These are phyloP conservation scores for Siderastrea siderea DNA, from an alignment of 92 coral and sea anemone genomes.

Conservation along the genomic window DNA sequence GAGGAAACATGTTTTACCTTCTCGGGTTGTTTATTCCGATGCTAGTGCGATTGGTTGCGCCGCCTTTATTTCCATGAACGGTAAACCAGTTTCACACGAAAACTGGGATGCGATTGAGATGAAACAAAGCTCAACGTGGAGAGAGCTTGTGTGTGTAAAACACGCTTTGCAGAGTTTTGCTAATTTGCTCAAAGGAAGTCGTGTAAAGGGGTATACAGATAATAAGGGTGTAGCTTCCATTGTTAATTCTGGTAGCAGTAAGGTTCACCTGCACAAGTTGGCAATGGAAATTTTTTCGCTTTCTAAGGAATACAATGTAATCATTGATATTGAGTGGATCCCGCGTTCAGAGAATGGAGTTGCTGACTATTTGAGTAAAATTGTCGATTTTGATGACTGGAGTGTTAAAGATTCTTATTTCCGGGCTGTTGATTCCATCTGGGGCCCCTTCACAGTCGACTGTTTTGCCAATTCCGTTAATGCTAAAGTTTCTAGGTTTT, in stretches of 20 bases:
- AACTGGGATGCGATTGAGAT: no score
- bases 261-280: slow-evolving; percentile 1
- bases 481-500: no score
- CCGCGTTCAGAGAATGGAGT: slow-evolving; percentile 53
- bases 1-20: no score
- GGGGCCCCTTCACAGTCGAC: slow-evolving; percentile 65
- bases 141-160: slow-evolving; percentile 67
- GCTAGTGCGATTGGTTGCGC: no score
- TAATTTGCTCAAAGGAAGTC: slow-evolving; percentile 44
- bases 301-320: no score
- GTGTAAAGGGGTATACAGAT: no score
- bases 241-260: no score
- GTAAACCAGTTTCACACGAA: no score
- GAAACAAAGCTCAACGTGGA: background rate
- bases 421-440: slow-evolving; percentile 31
- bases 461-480: slow-evolving; percentile 67
- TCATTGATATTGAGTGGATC: slow-evolving; percentile 47
- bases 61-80: no score
- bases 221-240: no score
- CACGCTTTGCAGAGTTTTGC: slow-evolving; percentile 49
- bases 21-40: no score
- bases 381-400: background rate
- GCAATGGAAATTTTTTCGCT: background rate
- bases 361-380: slow-evolving; percentile 24
- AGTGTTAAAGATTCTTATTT: slow-evolving; percentile 53